Percentiles rank a stretch among this genome's conserved stretches.
Conservation (phyloP, 2,797 vertebrate species). For the Rachycentron canadum region DNA sequence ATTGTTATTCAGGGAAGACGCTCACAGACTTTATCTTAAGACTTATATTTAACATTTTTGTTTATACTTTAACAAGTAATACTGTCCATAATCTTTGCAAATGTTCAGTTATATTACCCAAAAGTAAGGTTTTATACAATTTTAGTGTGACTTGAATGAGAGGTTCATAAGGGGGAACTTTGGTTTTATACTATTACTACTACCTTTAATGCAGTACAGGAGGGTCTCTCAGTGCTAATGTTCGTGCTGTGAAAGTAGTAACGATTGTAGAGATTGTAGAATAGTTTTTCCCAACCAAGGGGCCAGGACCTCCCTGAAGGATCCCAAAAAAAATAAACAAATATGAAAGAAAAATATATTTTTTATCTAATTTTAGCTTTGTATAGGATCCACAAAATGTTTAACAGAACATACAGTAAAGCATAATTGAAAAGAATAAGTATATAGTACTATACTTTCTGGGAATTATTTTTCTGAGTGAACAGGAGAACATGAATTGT, state of each 20-base stretch:
- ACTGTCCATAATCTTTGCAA: conserved; percentile 25
- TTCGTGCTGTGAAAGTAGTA: background rate
- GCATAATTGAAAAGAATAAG: background rate
- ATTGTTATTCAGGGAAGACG: conserved; percentile 30
- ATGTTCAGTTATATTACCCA: conserved; percentile 18
- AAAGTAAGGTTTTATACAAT: conserved; percentile 28
- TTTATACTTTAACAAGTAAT: conserved; percentile 33
- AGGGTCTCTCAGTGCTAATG: background rate
- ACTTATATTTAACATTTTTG: conserved; percentile 19
- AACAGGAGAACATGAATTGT: background rate
- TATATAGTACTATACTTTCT: background rate
- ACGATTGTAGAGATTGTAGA: conserved; percentile 1
- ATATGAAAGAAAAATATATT: background rate
- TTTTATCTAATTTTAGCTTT: background rate
- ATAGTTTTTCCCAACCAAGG: background rate
- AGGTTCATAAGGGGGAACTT: conserved; percentile 6
- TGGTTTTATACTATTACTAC: conserved; percentile 23
- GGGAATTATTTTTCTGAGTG: conserved; percentile 8
- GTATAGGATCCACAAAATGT: conserved; percentile 3
- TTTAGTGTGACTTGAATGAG: conserved; percentile 12
- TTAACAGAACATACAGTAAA: background rate
- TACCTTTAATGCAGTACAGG: conserved; percentile 23
- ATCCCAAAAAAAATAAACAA: background rate
- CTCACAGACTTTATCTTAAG: conserved; percentile 35
- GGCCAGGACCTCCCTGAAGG: background rate